phyloP scores from a whole-genome alignment of 2,797 vertebrate genomes.

The Muscicapa comitata region DNA sequence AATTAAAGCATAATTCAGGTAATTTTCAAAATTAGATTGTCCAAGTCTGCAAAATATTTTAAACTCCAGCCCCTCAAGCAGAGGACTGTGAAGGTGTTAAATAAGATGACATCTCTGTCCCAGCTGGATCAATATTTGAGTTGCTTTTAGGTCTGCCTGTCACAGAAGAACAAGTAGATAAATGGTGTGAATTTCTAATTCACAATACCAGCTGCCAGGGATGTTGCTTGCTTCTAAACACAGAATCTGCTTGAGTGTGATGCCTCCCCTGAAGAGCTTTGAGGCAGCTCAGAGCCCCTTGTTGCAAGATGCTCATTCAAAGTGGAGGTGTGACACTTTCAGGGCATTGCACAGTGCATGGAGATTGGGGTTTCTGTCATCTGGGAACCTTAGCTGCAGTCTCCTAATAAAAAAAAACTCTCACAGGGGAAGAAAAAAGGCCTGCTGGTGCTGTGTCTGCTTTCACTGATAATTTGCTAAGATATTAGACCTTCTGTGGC shows the following conservation, averaged over 20 bases:
- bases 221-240: neutral
- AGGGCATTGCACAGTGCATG: neutral
- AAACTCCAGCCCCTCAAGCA: neutral
- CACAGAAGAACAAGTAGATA: neutral
- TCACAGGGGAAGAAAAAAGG: neutral
- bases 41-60: neutral
- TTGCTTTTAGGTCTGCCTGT: neutral
- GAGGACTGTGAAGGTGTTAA: neutral
- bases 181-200: neutral
- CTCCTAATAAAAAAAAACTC: neutral
- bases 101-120: neutral
- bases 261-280: neutral
- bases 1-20: constrained; percentile 26
- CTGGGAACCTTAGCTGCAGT: neutral
- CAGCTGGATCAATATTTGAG: neutral
- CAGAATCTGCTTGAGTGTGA: neutral
- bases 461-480: neutral
- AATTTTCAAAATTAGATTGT: neutral
- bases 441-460: neutral
- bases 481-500: neutral
- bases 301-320: neutral
- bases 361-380: neutral
- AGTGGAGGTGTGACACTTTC: constrained; percentile 1
- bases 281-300: neutral
- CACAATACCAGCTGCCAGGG: neutral